Base-by-base conservation (phyloP, 2,113 vertebrate genomes). In the Fulmarus glacialis region DNA sequence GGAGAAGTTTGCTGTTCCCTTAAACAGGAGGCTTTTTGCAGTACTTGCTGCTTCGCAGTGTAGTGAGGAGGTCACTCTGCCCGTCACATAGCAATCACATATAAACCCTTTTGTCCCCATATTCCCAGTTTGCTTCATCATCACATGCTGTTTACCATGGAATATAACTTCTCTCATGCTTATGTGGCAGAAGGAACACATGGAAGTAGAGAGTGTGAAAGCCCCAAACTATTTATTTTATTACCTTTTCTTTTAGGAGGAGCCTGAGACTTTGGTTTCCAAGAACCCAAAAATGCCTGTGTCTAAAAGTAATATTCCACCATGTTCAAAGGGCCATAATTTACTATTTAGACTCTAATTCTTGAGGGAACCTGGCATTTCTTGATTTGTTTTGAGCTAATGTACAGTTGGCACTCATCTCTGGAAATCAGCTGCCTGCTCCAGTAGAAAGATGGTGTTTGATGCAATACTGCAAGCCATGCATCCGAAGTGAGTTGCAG, bases 51-150 rank as follows among this genome's bases (percentile, higher is more conserved):
- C 36, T 55, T 48, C 36, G n/a, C 40, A 43, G 36, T 26, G 36
- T 38, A 62, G 55, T 5, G 21, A 53, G 50, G 40, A 29, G 29
- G 47, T 17, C 36, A 8, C 34, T 81, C 58, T 40, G 26, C 58
- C 30, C 8, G 2, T 67, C 72, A 40, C 2, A 1, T 0, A 36
- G 17, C 52, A 53, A 32, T 43, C 53, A 12, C 42, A 4, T 47
- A 15, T 4, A 38, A 87, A 53, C 32, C 16, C 36, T 84, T 80
- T 4, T 58, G 47, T 73, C 42, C 30, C 15, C 47, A 3, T 48
- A 9, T 19, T 85, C 78, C 34, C 53, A n/a, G 29, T 74, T 56
- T 29, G 3, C 22, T 74, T 32, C 29, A 11, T 11, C 34, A n/a
- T 43, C 45, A 56, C 8, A 1, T 56, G 43, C 26, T 60, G 18